Base-by-base conservation (phyloP, 2,113 vertebrate species). In the Columba livia region DNA sequence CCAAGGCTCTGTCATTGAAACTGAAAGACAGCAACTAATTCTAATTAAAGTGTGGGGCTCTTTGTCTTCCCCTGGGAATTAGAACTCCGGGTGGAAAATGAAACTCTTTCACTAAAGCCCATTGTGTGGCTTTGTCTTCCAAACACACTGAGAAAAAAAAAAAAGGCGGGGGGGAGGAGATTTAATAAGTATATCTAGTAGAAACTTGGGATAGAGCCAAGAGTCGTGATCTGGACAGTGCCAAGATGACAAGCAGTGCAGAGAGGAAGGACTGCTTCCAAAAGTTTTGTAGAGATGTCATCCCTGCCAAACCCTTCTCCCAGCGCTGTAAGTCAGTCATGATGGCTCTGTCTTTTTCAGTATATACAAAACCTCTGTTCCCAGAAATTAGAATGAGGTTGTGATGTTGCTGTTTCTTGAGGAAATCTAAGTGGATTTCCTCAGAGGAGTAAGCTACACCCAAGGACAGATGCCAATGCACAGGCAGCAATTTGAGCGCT, bases 151-250 rank as follows among this genome's bases (percentile, higher is more conserved):
- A 47, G 75, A 95, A 93, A 69, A 77, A 88, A 44, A 44, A 44
- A 44, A 47, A 47, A 10, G 18, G 18, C 2, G 4, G 18, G 44
- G 32, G 60, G 81, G 89, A 96, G 71, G 91, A 91, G 91, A 94
- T 83, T 88, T 42, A 93, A 15, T 71, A 74, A 95, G 31, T 66
- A 79, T 60, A 83, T 88, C 79, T 77, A 93, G 67, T 36, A 95
- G 93, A 88, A 96, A 77, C 9, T 14, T 96, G 96, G 66, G 79
- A 73, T 73, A 66, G 50, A 77, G 87, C 91, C 96, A 97, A 36
- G 86, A 97, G 94, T 96, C 95, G 78, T 97, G 96, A 95, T 96
- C 96, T 79, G 94, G 95, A 95, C 87, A 95, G 53, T 93, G 95
- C 96, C 91, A 96, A 95, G 83, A 67, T 8, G 7, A 81, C 83